A percentile compares a stretch with the other conserved stretches of the same genome.
These are phyloP conservation scores for Metallyticus violacea DNA, from an alignment of 2,888 invertebrate genomes.

Conservation along the genomic window DNA sequence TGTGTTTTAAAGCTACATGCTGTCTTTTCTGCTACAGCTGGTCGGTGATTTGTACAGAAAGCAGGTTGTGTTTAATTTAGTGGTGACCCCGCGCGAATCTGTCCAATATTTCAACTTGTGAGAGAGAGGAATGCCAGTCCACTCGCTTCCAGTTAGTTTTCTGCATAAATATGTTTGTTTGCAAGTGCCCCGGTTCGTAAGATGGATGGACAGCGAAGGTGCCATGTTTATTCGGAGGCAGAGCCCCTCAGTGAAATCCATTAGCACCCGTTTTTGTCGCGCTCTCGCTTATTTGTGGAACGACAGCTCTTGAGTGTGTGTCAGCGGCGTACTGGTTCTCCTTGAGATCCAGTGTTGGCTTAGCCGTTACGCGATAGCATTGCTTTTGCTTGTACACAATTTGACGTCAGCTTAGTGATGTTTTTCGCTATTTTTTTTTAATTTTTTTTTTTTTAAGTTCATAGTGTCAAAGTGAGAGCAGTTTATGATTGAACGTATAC, in stretches of 20 bases:
- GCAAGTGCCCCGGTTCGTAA: neutral
- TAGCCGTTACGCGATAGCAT: too few species aligned
- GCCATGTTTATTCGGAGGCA: neutral
- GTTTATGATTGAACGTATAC: too few species aligned
- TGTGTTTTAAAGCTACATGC: too few species aligned
- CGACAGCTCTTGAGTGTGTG: neutral
- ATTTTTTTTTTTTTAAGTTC: too few species aligned
- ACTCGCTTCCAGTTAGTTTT: neutral
- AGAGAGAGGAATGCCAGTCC: neutral
- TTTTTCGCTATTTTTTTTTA: too few species aligned
- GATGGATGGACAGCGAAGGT: neutral
- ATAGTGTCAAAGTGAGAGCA: too few species aligned
- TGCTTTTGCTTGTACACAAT: too few species aligned
- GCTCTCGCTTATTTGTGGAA: too few species aligned
- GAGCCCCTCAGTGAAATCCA: neutral
- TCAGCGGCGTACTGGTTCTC: neutral
- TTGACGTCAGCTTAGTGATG: too few species aligned
- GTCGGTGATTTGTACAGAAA: neutral
- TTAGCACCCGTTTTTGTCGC: neutral
- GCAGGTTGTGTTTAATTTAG: neutral
- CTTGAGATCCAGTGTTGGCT: too few species aligned
- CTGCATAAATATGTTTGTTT: neutral
- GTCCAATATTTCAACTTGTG: neutral
- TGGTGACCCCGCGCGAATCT: neutral
- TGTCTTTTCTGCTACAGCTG: neutral